phyloP scores from a whole-genome alignment of 37 sponge, comb jelly and placozoan species.

The Petrosia ficiformis region DNA sequence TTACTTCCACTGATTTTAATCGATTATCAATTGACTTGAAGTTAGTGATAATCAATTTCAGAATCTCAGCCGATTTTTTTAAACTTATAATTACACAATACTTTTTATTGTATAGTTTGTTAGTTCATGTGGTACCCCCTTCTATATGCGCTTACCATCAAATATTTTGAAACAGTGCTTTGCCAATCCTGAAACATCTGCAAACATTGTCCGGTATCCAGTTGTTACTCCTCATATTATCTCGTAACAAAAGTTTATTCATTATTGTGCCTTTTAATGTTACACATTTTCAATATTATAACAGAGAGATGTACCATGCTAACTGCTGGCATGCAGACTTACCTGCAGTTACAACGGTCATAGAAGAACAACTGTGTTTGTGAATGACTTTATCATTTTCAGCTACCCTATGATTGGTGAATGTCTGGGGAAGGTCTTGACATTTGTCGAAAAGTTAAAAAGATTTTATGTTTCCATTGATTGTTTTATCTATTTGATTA shows the following conservation, averaged over 20 bases:
- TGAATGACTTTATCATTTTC: background rate
- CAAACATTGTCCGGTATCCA: background rate
- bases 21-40: no score
- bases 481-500: no score
- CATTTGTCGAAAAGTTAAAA: slow-evolving; percentile 1
- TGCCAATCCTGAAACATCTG: background rate
- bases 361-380: background rate
- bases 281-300: background rate
- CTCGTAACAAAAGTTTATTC: background rate
- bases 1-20: no score
- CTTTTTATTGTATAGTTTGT: background rate
- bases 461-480: slow-evolving; percentile 1
- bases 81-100: background rate
- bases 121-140: background rate
- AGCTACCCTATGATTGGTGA: background rate
- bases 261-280: background rate
- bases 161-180: background rate
- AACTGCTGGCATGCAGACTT: background rate
- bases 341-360: background rate
- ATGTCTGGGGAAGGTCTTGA: background rate
- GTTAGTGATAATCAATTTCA: background rate
- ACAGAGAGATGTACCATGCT: slow-evolving; percentile 15
- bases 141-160: background rate
- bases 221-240: background rate
- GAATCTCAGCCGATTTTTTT: no score